Conservation (phyloP, 2,888 invertebrate genomes). For the Monochamus alternatus region DNA sequence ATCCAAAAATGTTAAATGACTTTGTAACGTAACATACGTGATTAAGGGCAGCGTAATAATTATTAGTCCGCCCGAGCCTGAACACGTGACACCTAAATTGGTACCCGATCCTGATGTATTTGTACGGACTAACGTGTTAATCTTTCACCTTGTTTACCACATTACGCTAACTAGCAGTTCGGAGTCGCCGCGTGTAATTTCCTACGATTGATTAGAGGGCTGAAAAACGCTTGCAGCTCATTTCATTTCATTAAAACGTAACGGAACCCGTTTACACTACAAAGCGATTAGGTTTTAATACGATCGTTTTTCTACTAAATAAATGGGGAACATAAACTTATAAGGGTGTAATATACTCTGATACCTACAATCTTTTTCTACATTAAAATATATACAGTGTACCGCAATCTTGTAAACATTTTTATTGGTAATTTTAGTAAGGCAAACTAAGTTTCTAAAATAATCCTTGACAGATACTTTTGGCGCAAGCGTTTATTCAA, state of each 20-base stretch:
- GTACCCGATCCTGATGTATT: conserved; percentile 4
- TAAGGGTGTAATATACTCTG: too few species aligned
- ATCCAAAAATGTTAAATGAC: too few species aligned
- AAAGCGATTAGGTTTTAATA: neutral
- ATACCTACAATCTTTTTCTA: too few species aligned
- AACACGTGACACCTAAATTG: neutral
- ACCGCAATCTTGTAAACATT: too few species aligned
- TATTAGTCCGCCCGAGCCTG: neutral
- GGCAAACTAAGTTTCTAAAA: too few species aligned
- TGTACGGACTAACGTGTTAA: neutral
- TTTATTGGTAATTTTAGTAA: too few species aligned
- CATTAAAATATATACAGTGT: too few species aligned
- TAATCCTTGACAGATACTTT: too few species aligned
- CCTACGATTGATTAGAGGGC: neutral
- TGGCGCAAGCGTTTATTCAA: too few species aligned
- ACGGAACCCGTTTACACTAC: neutral
- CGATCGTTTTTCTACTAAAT: too few species aligned
- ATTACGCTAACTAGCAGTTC: neutral
- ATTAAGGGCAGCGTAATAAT: neutral
- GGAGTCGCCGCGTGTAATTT: neutral
- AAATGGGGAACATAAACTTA: too few species aligned
- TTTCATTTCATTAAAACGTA: conserved; percentile 28
- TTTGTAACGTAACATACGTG: too few species aligned
- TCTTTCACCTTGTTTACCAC: neutral
- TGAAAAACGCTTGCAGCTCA: conserved; percentile 11